These are phyloP conservation scores for Acromyrmex heyeri DNA, from an alignment of 1,140 invertebrate species.

Conservation along the genomic window DNA sequence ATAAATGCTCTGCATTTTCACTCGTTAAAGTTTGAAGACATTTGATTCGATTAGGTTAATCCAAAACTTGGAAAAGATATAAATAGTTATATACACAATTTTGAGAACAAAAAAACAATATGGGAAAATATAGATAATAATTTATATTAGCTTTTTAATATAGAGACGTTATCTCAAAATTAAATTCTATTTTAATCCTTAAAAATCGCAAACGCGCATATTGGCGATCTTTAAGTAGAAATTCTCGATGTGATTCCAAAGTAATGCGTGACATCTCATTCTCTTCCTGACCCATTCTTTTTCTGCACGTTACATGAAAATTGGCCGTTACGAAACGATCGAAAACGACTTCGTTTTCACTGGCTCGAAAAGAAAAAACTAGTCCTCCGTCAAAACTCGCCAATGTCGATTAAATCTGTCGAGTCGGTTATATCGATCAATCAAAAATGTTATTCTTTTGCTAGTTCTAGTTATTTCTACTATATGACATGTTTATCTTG, in stretches of 20 bases:
- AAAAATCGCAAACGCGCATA: not conserved
- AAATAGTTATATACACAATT: not conserved
- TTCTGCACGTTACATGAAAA: slow-evolving; percentile 19
- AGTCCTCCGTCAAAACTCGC: slow-evolving; percentile 1
- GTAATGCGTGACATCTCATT: not conserved
- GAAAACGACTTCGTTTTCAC: slow-evolving; percentile 49
- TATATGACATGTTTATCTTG: not conserved
- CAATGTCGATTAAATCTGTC: not conserved
- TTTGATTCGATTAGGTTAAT: not conserved
- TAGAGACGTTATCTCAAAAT: not conserved
- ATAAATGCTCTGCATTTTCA: not conserved
- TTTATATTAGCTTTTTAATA: slow-evolving; percentile 10
- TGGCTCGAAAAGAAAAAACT: slow-evolving; percentile 55
- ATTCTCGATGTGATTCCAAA: not conserved
- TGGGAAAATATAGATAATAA: not conserved
- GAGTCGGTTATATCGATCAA: not conserved
- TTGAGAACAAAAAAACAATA: not conserved
- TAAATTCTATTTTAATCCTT: not conserved
- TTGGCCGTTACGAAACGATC: slow-evolving; percentile 57
- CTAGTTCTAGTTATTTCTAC: not conserved
- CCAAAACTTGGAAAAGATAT: not conserved
- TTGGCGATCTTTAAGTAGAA: not conserved
- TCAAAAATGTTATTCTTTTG: not conserved
- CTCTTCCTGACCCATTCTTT: not conserved
- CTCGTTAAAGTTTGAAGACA: not conserved